A percentile compares a stretch with the other conserved stretches of the same genome.
Evolutionary conservation across 2,888 invertebrate genomes (phyloP).

Genomic region (Drosophila lacicola): DNA sequence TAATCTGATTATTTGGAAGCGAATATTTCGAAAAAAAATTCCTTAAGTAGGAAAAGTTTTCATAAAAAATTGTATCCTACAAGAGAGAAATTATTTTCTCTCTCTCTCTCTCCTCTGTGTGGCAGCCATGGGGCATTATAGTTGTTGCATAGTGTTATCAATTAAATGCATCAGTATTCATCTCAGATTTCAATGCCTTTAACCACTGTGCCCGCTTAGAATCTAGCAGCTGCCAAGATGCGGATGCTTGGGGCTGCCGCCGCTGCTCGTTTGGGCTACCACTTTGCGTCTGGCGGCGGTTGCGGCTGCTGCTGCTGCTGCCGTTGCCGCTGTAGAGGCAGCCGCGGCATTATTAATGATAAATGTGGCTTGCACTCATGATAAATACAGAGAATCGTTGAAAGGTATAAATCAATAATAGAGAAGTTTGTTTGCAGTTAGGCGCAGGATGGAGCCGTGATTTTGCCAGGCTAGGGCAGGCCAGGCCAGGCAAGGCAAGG

Average conservation of each 20-base stretch:
- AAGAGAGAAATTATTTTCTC: too few relatives aligned
- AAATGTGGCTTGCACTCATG: constrained; percentile 85
- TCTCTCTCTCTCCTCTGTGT: too few relatives aligned
- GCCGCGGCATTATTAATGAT: constrained; percentile 83
- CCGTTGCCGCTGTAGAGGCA: constrained; percentile 36
- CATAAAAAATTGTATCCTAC: too few relatives aligned
- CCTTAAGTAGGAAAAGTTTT: too few relatives aligned
- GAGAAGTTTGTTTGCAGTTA: constrained; percentile 81
- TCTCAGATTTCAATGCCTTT: not conserved
- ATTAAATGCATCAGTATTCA: not conserved
- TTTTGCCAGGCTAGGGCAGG: constrained; percentile 42
- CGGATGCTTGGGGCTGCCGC: constrained; percentile 61
- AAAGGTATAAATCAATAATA: constrained; percentile 85
- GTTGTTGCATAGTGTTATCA: too few relatives aligned
- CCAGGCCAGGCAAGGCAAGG: constrained; percentile 11
- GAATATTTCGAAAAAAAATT: too few relatives aligned
- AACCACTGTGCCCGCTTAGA: constrained; percentile 61
- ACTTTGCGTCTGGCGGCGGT: constrained; percentile 63
- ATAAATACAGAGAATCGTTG: constrained; percentile 85
- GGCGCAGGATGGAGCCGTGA: constrained; percentile 71
- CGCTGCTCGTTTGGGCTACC: constrained; percentile 71
- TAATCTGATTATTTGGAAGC: too few relatives aligned
- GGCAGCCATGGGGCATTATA: too few relatives aligned
- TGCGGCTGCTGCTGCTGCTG: constrained; percentile 37
- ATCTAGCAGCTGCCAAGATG: constrained; percentile 67